Evolutionary conservation across 1,140 invertebrate species (phyloP), one percentile per base, ranked within the genome.

Genomic region (Spodoptera litura): DNA sequence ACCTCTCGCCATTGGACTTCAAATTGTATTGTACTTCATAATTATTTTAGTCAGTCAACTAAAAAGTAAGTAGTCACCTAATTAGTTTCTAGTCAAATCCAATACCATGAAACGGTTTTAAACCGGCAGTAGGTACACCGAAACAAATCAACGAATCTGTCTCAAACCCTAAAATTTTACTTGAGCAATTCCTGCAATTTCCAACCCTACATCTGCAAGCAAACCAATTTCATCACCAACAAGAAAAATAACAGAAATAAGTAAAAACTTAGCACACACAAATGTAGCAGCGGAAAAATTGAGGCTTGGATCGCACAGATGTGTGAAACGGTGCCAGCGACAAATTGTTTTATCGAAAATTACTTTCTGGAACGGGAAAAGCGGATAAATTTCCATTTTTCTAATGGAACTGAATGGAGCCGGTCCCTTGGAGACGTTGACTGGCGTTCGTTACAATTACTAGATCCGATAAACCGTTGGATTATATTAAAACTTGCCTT

Each of bases 341-440:
- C 86, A 90, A 90, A 90, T 86, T 90, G 86, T 88, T 90, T 89
- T 89, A 90, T 90, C 87, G 88, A 89, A 88, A 89, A 90, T 90
- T 90, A 90, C 88, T 88, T 88, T 87, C 86, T 80, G 81, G 75
- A 80, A 81, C 83, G 83, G 35, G 59, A 71, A 55, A 76, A 76
- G 78, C 55, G 83, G 82, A 83, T 85, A 84, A 87, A 87, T 89
- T 89, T 88, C 84, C 85, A 88, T 90, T 90, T 88, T 86, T 89
- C 85, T 89, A 89, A 89, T 88, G 81, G 83, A 82, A 87, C 79
- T 66, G 78, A 87, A 87, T 84, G 81, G 76, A 58, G 66, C 55
- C 51, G 13, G 55, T 52, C 61, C 68, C 64, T 71, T 31, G 31
- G 79, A 78, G 78, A 78, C 78, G 68, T 20, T 68, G 62, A 61